Conservation (phyloP, 2,797 vertebrate species). For the Leptatherina wallacei region DNA sequence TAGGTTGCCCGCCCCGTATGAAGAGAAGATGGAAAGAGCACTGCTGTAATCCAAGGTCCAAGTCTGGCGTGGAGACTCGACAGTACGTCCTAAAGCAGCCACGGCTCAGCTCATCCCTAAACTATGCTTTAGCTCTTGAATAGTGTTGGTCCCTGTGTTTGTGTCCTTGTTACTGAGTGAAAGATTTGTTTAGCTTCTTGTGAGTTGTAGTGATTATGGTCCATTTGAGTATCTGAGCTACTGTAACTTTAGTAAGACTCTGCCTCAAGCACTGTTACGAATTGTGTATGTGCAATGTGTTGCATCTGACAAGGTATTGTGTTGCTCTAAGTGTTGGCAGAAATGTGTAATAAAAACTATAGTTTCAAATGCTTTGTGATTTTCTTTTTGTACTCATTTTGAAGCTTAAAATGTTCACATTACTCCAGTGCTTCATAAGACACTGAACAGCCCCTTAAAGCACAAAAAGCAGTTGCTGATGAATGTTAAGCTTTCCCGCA, state of each 20-base stretch:
- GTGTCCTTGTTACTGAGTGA: conserved; percentile 73
- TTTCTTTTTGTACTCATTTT: neutral
- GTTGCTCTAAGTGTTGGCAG: conserved; percentile 77
- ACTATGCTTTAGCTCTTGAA: conserved; percentile 72
- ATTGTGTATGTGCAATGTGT: conserved; percentile 76
- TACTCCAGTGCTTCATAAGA: neutral
- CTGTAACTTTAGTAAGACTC: conserved; percentile 71
- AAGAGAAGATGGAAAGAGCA: conserved; percentile 68
- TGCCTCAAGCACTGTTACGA: conserved; percentile 59
- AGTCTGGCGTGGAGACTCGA: conserved; percentile 59
- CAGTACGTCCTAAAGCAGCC: conserved; percentile 46
- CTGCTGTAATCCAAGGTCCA: conserved; percentile 77
- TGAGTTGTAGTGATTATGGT: conserved; percentile 77
- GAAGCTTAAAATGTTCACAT: neutral
- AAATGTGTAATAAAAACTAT: conserved; percentile 80
- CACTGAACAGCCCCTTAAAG: fast-evolving
- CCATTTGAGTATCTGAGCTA: conserved; percentile 70
- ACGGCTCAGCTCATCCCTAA: conserved; percentile 57
- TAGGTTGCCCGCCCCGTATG: conserved; percentile 67
- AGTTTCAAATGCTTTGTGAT: conserved; percentile 65
- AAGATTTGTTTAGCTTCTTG: conserved; percentile 70
- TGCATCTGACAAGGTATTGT: conserved; percentile 73
- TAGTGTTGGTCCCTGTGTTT: conserved; percentile 72
- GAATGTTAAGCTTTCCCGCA: neutral
- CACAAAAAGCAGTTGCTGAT: neutral